Evolutionary conservation across 2,113 vertebrate species (phyloP).

Genomic region (Antennarius striatus): DNA sequence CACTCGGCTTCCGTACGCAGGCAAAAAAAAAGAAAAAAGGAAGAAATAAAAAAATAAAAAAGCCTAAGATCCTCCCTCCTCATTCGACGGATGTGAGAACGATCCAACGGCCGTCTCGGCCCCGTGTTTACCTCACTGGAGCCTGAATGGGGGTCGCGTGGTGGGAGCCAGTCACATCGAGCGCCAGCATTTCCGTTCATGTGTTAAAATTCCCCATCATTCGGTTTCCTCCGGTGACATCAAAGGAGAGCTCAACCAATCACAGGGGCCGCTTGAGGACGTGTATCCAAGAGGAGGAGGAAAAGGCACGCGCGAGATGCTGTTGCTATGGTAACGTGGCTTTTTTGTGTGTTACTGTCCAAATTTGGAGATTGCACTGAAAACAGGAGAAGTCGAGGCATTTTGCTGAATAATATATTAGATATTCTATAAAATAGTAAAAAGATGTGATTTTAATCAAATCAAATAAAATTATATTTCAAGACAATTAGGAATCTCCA

Average conservation of each 20-base stretch:
- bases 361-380: constrained; percentile 21
- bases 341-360: constrained; percentile 24
- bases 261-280: constrained; percentile 40
- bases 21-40: constrained; percentile 4
- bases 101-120: constrained; percentile 62
- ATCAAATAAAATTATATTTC: no score
- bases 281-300: constrained; percentile 67
- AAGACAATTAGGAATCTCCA: no score
- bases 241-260: constrained; percentile 61
- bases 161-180: constrained; percentile 50
- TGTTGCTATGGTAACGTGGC: constrained; percentile 81
- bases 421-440: no score
- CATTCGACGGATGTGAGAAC: constrained; percentile 53
- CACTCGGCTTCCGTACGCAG: constrained; percentile 79
- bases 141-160: constrained; percentile 42
- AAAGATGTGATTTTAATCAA: no score
- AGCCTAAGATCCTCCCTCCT: constrained; percentile 21
- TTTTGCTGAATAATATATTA: no score
- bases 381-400: neutral
- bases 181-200: constrained; percentile 68
- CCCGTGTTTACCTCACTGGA: constrained; percentile 30
- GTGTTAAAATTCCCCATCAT: constrained; percentile 69
- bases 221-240: constrained; percentile 73
- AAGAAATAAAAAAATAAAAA: constrained; percentile 5
- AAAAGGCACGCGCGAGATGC: constrained; percentile 72